These are phyloP conservation scores for Radopholus similis DNA, from an alignment of 1,140 invertebrate genomes.

Conservation along the genomic window DNA sequence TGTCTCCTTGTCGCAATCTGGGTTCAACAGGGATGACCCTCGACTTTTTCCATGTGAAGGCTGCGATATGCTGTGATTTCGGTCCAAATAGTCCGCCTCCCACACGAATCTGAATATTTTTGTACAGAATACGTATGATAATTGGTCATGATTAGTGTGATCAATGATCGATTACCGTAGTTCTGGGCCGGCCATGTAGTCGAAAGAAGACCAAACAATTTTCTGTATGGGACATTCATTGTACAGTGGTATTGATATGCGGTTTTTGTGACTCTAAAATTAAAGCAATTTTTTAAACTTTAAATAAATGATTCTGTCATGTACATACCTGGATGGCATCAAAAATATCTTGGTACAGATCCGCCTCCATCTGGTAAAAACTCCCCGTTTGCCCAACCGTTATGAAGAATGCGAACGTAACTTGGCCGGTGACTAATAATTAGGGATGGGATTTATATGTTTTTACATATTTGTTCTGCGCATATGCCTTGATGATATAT, in stretches of 20 bases:
- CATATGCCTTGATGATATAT: too few relatives aligned
- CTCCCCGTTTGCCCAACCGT: too few relatives aligned
- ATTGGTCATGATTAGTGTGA: too few relatives aligned
- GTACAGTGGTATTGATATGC: conserved; percentile 1
- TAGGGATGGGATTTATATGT: too few relatives aligned
- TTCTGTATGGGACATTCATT: conserved; percentile 29
- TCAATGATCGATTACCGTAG: too few relatives aligned
- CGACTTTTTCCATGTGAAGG: too few relatives aligned
- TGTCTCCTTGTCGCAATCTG: conserved; percentile 17
- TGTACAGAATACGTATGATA: too few relatives aligned
- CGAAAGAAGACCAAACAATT: conserved; percentile 42
- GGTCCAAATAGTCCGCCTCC: conserved; percentile 24
- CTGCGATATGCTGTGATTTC: not conserved
- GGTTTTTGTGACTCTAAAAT: conserved; percentile 25
- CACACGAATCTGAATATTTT: conserved; percentile 32
- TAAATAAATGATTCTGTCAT: not conserved
- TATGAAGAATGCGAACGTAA: too few relatives aligned
- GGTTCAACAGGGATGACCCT: too few relatives aligned
- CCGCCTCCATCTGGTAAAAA: conserved; percentile 38
- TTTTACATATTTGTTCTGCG: too few relatives aligned
- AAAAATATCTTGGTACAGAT: conserved; percentile 33
- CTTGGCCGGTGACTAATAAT: too few relatives aligned
- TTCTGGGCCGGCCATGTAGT: conserved; percentile 35
- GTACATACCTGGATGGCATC: conserved; percentile 26
- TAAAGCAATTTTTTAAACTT: not conserved